Evolutionary conservation across 2,113 vertebrate species (phyloP).

Genomic region (Hemiscyllium ocellatum): DNA sequence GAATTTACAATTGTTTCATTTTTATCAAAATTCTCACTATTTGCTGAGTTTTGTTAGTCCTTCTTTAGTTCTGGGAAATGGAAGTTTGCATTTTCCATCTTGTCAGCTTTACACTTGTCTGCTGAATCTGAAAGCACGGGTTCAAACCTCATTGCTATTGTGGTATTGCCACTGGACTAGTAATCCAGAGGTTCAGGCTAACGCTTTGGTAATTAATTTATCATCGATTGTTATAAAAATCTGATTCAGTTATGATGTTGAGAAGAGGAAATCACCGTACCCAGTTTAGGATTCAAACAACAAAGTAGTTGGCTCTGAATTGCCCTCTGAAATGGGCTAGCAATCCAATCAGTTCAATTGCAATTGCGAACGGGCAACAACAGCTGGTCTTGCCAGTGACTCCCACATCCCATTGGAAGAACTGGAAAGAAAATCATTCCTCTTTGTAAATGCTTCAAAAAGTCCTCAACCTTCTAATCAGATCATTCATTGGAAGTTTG

Average conservation of each 20-base stretch:
- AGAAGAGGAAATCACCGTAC: too few relatives aligned
- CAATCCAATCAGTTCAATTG: too few relatives aligned
- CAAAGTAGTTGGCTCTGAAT: too few relatives aligned
- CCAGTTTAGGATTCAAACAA: too few relatives aligned
- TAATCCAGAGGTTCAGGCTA: too few relatives aligned
- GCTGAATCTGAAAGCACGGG: not conserved
- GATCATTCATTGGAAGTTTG: not conserved
- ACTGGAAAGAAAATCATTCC: not conserved
- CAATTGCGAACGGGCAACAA: too few relatives aligned
- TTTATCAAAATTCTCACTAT: constrained; percentile 14
- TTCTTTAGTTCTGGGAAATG: constrained; percentile 10
- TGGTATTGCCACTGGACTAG: too few relatives aligned
- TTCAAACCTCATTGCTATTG: not conserved
- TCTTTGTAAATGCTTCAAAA: not conserved
- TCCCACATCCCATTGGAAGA: too few relatives aligned
- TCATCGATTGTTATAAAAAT: too few relatives aligned
- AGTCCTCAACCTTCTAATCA: not conserved
- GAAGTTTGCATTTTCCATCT: not conserved
- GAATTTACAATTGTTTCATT: constrained; percentile 3
- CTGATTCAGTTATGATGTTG: too few relatives aligned
- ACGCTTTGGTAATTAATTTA: too few relatives aligned
- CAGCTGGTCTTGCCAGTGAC: too few relatives aligned
- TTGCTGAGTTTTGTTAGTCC: not conserved
- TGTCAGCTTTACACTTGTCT: not conserved
- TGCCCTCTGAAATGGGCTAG: not conserved